Conservation (phyloP, 2,113 vertebrate species). For the Collichthys lucidus region DNA sequence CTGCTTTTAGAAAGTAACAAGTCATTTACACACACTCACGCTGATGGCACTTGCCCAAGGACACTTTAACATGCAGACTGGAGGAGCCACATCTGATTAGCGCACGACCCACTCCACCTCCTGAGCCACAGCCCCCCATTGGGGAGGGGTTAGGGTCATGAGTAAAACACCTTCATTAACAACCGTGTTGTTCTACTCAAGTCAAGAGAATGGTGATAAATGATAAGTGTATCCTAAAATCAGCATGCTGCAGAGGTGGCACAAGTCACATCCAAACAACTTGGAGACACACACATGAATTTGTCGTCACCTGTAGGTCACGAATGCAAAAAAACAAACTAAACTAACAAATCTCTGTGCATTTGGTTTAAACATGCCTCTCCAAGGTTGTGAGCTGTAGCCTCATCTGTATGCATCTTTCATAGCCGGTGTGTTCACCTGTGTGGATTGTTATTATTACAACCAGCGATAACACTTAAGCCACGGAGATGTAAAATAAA, state of each 20-base stretch:
- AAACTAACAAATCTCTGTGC: neutral
- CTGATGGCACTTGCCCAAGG: no score
- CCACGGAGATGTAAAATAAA: neutral
- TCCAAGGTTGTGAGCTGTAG: neutral
- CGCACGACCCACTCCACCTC: no score
- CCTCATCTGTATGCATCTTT: neutral
- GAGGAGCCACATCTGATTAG: no score
- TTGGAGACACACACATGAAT: neutral
- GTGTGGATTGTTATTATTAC: neutral
- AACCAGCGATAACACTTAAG: neutral
- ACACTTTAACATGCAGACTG: no score
- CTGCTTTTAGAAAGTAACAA: no score
- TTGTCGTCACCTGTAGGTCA: neutral
- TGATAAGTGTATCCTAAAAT: neutral
- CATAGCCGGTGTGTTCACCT: neutral
- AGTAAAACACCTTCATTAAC: neutral
- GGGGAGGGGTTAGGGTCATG: neutral
- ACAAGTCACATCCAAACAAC: neutral
- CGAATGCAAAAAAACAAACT: neutral
- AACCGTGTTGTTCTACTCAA: neutral
- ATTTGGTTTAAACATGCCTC: neutral
- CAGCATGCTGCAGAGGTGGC: neutral
- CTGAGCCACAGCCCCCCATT: no score
- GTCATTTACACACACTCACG: no score
- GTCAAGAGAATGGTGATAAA: conserved; percentile 1